These are phyloP conservation scores for Onthophagus sagittarius DNA, from an alignment of 2,888 invertebrate genomes.

Conservation along the genomic window DNA sequence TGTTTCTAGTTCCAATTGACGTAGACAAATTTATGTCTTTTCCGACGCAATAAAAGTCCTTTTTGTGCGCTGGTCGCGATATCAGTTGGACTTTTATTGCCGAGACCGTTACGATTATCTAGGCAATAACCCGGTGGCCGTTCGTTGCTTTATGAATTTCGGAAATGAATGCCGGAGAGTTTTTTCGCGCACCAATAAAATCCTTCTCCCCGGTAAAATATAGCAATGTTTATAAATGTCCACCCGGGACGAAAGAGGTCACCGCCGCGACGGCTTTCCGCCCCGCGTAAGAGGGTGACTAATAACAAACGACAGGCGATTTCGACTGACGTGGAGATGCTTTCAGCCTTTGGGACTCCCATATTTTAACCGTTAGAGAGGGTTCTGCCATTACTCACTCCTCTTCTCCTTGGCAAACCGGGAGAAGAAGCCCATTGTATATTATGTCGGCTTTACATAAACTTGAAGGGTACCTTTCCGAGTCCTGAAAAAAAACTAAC, in stretches of 20 bases:
- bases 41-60: conserved; percentile 9
- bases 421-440: conserved; percentile 20
- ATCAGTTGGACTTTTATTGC: conserved; percentile 2
- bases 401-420: conserved; percentile 10
- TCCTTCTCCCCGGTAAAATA: neutral
- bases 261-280: neutral
- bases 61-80: neutral
- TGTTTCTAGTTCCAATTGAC: conserved; percentile 1
- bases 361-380: conserved; percentile 29
- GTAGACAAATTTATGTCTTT: conserved; percentile 10
- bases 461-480: conserved; percentile 19
- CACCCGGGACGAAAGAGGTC: neutral
- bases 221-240: neutral
- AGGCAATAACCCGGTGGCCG: conserved; percentile 1
- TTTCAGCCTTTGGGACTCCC: conserved; percentile 34
- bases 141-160: neutral
- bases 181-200: neutral
- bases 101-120: conserved; percentile 11
- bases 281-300: conserved; percentile 13
- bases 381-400: conserved; percentile 23
- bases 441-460: conserved; percentile 22
- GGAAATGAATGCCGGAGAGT: neutral
- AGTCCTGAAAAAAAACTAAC: neutral
- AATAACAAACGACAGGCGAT: conserved; percentile 33
- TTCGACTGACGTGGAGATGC: conserved; percentile 34